Conservation (phyloP, 2,113 vertebrate genomes). For the Pelobates fuscus region DNA sequence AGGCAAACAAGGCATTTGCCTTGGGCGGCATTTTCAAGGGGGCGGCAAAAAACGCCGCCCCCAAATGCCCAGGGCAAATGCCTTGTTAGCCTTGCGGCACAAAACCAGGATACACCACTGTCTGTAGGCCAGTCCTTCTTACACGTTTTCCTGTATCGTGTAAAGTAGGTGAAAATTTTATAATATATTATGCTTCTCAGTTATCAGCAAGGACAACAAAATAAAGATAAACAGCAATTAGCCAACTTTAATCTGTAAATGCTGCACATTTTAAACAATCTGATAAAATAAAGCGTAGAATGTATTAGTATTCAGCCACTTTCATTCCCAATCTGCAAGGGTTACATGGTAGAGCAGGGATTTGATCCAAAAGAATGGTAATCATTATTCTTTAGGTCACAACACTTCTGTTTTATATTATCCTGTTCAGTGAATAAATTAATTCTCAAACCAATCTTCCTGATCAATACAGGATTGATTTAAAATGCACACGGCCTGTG, state of each 20-base stretch:
- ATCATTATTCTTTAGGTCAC: constrained; percentile 38
- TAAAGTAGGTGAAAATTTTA: constrained; percentile 15
- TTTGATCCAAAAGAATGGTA: constrained; percentile 22
- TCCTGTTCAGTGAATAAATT: constrained; percentile 43
- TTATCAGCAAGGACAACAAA: constrained; percentile 33
- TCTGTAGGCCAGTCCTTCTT: too few relatives aligned
- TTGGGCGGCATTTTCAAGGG: too few relatives aligned
- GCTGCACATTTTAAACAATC: constrained; percentile 28
- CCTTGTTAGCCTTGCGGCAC: too few relatives aligned
- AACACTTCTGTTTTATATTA: constrained; percentile 34
- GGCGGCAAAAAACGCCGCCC: too few relatives aligned
- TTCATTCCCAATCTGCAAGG: constrained; percentile 27
- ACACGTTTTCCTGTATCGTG: background rate
- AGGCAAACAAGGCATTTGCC: too few relatives aligned
- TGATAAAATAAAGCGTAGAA: constrained; percentile 33
- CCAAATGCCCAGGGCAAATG: too few relatives aligned
- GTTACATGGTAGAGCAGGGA: constrained; percentile 12
- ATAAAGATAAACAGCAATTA: constrained; percentile 35
- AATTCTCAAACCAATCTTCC: constrained; percentile 31
- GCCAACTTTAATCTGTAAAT: constrained; percentile 36
- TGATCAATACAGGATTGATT: constrained; percentile 40
- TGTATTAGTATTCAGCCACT: constrained; percentile 27
- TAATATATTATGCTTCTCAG: constrained; percentile 24
- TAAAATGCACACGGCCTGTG: constrained; percentile 5
- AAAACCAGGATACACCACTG: too few relatives aligned